Evolutionary conservation across 2,113 vertebrate species (phyloP), one percentile per base, ranked within the genome.

Genomic region (Xiphophorus maculatus): DNA sequence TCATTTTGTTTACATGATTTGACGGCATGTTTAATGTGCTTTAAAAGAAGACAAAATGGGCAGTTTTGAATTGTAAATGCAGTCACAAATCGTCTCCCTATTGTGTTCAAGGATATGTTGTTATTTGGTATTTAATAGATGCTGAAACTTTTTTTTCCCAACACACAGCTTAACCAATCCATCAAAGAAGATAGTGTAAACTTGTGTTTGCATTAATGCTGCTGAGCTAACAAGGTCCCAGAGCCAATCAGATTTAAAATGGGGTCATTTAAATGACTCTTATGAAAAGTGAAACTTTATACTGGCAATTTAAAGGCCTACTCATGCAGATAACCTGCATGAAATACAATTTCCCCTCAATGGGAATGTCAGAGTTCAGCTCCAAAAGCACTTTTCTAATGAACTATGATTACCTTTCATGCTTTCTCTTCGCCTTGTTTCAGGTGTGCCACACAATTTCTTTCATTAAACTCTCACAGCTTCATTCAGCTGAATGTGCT

Each of bases 381-480:
- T 86, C 73, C 66, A 44, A 48, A 84, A 88, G 78, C 85, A 82
- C 65, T 70, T 88, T 86, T 81, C 78, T 80, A 85, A 88, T 87
- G 65, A 89, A 85, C 62, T 64, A 25, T 84, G 83, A 92, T 91
- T 79, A 87, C 84, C 83, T 86, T 83, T 84, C 79, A 85, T 82
- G 68, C 61, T 66, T 82, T 81, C 83, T 84, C 66, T 42, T 71
- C 68, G 15, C 44, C 81, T 74, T 66, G 19, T 40, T 84, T 82
- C 69, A 85, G 79, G 84, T 88, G 48, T 68, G 63, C 76, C 60
- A 70, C 69, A 62, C 69, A 73, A 40, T 79, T 84, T 67, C 4
- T 68, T 79, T 76, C 65, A 87, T 65, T 83, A 85, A 70, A 72
- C 27, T 68, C 60, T 74, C 71, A 73, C 48, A 70, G 35, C 71